phyloP scores from a whole-genome alignment of 2,113 vertebrate genomes.

The Cavia aperea region DNA sequence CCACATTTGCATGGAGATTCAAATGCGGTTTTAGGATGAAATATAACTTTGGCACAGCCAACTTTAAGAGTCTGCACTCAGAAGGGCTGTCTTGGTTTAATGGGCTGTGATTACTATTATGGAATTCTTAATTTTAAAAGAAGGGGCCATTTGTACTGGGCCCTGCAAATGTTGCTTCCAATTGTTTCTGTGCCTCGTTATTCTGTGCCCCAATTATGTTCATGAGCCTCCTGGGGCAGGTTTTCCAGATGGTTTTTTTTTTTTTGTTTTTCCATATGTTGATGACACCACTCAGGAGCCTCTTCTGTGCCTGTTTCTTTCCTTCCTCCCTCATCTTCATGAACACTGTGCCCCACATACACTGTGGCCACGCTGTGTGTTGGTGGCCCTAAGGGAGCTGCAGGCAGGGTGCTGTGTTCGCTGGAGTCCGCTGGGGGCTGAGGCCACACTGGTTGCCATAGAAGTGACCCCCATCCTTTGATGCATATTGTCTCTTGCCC shows the following conservation, averaged over 20 bases:
- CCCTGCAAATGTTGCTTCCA: not conserved
- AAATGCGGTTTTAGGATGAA: not conserved
- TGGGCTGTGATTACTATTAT: not conserved
- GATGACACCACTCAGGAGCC: not conserved
- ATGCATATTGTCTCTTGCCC: not conserved
- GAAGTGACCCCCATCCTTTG: not conserved
- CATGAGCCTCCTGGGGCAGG: accelerated
- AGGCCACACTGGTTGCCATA: not conserved
- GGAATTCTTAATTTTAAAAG: conserved; percentile 18
- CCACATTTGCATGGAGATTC: not conserved
- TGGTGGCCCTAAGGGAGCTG: not conserved
- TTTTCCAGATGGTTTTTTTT: not conserved
- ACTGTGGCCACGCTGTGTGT: not conserved
- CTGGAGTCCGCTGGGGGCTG: not conserved
- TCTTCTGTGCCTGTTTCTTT: not conserved
- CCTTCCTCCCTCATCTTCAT: not conserved
- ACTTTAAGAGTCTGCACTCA: not conserved
- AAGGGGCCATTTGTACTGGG: not conserved
- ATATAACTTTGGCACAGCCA: not conserved
- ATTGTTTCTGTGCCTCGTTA: not conserved
- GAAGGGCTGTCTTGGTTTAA: not conserved
- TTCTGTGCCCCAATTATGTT: not conserved
- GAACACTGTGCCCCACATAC: not conserved
- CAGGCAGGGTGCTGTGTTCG: not conserved
- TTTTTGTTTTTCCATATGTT: not conserved